These are phyloP conservation scores for Polypedilum vanderplanki DNA, from an alignment of 1,140 invertebrate genomes.

Conservation along the genomic window DNA sequence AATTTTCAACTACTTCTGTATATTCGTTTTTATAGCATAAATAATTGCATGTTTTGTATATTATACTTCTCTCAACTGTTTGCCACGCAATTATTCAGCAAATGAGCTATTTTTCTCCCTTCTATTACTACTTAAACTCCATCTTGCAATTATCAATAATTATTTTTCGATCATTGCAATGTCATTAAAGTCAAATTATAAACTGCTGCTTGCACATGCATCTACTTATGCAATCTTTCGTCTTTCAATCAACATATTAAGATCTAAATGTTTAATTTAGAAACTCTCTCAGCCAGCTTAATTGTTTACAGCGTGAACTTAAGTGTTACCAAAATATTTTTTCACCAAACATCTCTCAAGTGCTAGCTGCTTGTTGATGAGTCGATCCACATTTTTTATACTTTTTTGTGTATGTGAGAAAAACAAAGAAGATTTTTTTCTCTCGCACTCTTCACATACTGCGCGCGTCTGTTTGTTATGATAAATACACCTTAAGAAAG, in stretches of 20 bases:
- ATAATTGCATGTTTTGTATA: background rate
- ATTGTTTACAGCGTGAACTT: slow-evolving; percentile 23
- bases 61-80: background rate
- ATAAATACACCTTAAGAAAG: background rate
- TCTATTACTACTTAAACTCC: background rate
- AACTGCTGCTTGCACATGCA: background rate
- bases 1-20: background rate
- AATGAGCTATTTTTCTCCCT: background rate
- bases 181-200: slow-evolving; percentile 7
- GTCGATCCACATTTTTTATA: background rate
- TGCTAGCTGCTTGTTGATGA: background rate
- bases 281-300: background rate
- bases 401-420: background rate
- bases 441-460: background rate
- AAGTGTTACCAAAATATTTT: slow-evolving; percentile 22
- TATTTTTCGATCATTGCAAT: background rate
- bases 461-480: slow-evolving; percentile 7
- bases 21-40: background rate
- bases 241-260: background rate
- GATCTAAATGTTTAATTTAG: background rate
- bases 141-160: background rate
- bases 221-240: background rate
- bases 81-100: slow-evolving; percentile 8
- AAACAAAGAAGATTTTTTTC: background rate
- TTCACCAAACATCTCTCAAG: background rate